phyloP scores from a whole-genome alignment of 2,888 invertebrate genomes.

The Biston stratarius region DNA sequence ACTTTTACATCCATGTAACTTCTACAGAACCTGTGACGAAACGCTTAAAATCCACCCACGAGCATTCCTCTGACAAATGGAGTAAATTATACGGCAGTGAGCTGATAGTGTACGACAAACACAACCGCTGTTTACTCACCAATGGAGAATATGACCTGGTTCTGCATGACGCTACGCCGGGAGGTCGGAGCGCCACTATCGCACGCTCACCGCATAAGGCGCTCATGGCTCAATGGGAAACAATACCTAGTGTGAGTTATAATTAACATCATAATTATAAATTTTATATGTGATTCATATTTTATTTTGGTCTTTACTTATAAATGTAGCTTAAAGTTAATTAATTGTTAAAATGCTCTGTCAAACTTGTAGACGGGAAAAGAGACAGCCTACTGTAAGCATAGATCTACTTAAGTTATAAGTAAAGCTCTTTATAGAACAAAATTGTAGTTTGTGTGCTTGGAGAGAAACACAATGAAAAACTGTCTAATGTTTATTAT shows the following conservation, averaged over 20 bases:
- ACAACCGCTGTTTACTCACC: slow-evolving; percentile 93
- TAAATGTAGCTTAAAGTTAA: not conserved
- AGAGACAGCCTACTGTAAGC: too few relatives aligned
- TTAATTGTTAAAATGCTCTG: too few relatives aligned
- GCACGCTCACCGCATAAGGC: slow-evolving; percentile 82
- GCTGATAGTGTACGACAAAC: slow-evolving; percentile 95
- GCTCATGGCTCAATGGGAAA: slow-evolving; percentile 87
- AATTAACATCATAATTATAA: not conserved
- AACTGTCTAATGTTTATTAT: too few relatives aligned
- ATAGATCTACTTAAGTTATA: too few relatives aligned
- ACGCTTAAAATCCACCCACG: slow-evolving; percentile 88
- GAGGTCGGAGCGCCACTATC: slow-evolving; percentile 81
- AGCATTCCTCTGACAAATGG: slow-evolving; percentile 79
- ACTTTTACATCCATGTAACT: not conserved
- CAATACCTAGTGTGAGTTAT: slow-evolving; percentile 84
- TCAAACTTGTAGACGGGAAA: too few relatives aligned
- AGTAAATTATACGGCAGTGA: slow-evolving; percentile 91
- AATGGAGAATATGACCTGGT: slow-evolving; percentile 97
- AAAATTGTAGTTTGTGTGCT: too few relatives aligned
- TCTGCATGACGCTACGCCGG: slow-evolving; percentile 92
- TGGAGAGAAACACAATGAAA: too few relatives aligned
- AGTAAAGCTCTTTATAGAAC: too few relatives aligned
- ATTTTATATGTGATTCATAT: not conserved
- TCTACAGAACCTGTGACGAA: slow-evolving; percentile 89
- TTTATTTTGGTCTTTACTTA: not conserved